A percentile compares a stretch with the other conserved stretches of the same genome.
These are phyloP conservation scores for Thymelicus acteon DNA, from an alignment of 2,888 invertebrate genomes.

Conservation along the genomic window DNA sequence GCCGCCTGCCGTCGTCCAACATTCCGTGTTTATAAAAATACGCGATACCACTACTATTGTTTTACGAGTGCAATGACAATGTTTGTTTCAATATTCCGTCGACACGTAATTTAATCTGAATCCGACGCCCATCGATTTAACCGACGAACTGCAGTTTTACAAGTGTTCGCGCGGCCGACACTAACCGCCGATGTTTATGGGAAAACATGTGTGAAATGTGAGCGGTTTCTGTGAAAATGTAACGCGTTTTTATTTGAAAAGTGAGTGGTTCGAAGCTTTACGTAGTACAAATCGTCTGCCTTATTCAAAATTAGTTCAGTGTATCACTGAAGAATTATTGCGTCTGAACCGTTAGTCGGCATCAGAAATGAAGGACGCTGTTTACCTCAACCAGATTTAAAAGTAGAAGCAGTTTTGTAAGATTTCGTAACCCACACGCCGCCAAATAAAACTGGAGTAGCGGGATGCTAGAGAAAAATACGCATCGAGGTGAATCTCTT, in stretches of 20 bases:
- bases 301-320: slow-evolving; percentile 15
- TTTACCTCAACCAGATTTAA: slow-evolving; percentile 35
- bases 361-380: slow-evolving; percentile 1
- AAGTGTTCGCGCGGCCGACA: background rate
- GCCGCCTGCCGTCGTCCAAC: slow-evolving; percentile 5
- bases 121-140: background rate
- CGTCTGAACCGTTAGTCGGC: slow-evolving; percentile 5
- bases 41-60: slow-evolving; percentile 6
- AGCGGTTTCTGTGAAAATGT: slow-evolving; percentile 18
- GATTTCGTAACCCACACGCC: slow-evolving; percentile 42
- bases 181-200: background rate
- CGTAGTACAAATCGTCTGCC: slow-evolving; percentile 22
- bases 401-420: slow-evolving; percentile 39
- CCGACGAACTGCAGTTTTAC: background rate
- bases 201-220: slow-evolving; percentile 28
- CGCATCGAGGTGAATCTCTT: slow-evolving; percentile 4
- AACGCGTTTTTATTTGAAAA: background rate
- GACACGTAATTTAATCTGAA: background rate
- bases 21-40: slow-evolving; percentile 20
- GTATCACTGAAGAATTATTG: slow-evolving; percentile 5
- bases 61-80: slow-evolving; percentile 5
- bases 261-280: background rate
- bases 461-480: slow-evolving; percentile 30
- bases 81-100: background rate
- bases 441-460: slow-evolving; percentile 36